Conservation (phyloP, 64 coral and sea anemone genomes). For the Montipora foliosa region DNA sequence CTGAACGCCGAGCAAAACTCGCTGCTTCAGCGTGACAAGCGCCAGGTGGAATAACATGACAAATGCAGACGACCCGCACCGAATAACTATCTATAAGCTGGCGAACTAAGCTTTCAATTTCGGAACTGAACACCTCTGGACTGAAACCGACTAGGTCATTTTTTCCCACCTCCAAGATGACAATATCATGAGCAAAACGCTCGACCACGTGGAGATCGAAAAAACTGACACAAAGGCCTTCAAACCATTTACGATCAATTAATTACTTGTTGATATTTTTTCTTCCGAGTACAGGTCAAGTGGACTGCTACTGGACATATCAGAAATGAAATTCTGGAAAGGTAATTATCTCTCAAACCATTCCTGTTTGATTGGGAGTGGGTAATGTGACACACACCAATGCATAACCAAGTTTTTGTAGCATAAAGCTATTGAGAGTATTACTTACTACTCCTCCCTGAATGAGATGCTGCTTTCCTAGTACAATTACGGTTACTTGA, state of each 20-base stretch:
- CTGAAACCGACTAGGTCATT: too few species aligned
- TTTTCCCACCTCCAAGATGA: too few species aligned
- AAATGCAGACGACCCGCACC: too few species aligned
- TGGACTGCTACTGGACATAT: constrained; percentile 15
- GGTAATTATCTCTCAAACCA: constrained; percentile 3
- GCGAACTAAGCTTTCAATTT: too few species aligned
- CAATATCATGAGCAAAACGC: too few species aligned
- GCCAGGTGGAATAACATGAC: too few species aligned
- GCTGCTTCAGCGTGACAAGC: too few species aligned
- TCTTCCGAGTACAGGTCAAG: constrained; percentile 18
- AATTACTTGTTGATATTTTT: background rate
- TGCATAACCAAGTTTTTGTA: background rate
- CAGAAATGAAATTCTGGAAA: constrained; percentile 46
- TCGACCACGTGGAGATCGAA: background rate
- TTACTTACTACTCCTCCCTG: background rate
- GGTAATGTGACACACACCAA: background rate
- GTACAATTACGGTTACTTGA: background rate
- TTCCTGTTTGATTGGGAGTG: background rate
- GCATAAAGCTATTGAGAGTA: constrained; percentile 6
- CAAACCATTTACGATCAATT: background rate
- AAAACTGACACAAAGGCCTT: background rate
- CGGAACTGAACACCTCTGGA: too few species aligned
- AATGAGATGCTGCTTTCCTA: background rate
- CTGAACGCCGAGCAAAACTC: too few species aligned
- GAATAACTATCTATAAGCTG: too few species aligned